These are phyloP conservation scores for Tolmerus cingulatus DNA, from an alignment of 2,888 invertebrate species.

Conservation along the genomic window DNA sequence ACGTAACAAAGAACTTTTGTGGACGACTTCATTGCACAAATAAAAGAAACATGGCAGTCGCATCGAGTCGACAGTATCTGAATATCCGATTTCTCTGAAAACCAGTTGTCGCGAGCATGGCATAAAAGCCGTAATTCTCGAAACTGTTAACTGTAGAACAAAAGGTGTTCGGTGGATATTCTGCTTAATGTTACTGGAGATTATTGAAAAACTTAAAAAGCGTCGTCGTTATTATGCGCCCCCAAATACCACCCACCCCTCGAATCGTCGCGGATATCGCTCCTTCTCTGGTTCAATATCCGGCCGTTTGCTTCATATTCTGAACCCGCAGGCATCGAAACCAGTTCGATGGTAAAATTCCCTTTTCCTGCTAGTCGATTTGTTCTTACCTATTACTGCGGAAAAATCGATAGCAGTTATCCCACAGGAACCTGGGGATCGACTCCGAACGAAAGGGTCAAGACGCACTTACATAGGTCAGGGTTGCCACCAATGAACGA, in stretches of 20 bases:
- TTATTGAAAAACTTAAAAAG: background rate
- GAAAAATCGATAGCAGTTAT: background rate
- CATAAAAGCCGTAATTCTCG: background rate
- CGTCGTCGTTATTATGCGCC: background rate
- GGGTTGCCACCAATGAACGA: too few relatives aligned
- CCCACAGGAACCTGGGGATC: background rate
- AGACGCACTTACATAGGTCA: background rate
- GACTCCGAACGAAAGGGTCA: background rate
- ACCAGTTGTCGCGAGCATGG: background rate
- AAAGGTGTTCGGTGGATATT: background rate
- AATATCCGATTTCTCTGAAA: background rate
- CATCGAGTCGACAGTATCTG: background rate
- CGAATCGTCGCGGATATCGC: background rate
- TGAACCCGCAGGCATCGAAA: background rate
- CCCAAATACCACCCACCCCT: background rate
- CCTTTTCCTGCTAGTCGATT: background rate
- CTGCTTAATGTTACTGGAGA: background rate
- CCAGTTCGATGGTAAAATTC: background rate
- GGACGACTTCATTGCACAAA: background rate
- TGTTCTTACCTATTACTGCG: background rate
- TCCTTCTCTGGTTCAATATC: background rate
- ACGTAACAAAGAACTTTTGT: background rate
- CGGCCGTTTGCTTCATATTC: background rate
- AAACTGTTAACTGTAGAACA: background rate
- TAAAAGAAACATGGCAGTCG: background rate